phyloP scores from a whole-genome alignment of 2,888 invertebrate genomes.

The Caenorhabditis uteleia region DNA sequence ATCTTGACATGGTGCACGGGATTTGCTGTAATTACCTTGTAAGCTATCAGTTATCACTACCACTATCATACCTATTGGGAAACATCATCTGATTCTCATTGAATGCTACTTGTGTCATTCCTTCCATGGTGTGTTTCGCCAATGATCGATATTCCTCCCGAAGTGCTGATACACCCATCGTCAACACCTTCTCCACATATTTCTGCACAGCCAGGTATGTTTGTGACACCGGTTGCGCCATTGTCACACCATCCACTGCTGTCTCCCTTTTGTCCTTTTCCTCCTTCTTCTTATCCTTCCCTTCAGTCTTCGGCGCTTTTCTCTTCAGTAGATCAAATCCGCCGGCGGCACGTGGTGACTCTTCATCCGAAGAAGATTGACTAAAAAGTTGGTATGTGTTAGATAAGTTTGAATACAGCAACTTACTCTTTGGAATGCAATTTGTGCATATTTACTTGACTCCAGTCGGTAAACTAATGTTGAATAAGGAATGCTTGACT shows the following conservation, averaged over 20 bases:
- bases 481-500: no score
- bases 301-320: not conserved
- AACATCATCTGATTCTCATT: slow-evolving; percentile 27
- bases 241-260: not conserved
- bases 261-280: not conserved
- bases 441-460: no score
- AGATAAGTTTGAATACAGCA: no score
- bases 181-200: slow-evolving; percentile 39
- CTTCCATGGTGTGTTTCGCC: slow-evolving; percentile 46
- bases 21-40: no score
- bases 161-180: slow-evolving; percentile 47
- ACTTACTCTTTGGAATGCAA: no score
- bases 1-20: slow-evolving; percentile 59
- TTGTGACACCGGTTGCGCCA: slow-evolving; percentile 2
- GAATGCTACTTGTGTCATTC: slow-evolving; percentile 48
- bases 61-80: not conserved
- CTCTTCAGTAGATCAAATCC: slow-evolving; percentile 1
- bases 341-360: not conserved
- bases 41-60: not conserved
- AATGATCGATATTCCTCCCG: slow-evolving; percentile 51
- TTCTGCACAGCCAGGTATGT: slow-evolving; percentile 22
- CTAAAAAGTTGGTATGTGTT: no score
- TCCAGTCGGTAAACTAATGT: no score
- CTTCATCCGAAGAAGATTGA: not conserved
- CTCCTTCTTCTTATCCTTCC: not conserved